phyloP scores from a whole-genome alignment of 2,888 invertebrate genomes.

The Agonum fuliginosum region DNA sequence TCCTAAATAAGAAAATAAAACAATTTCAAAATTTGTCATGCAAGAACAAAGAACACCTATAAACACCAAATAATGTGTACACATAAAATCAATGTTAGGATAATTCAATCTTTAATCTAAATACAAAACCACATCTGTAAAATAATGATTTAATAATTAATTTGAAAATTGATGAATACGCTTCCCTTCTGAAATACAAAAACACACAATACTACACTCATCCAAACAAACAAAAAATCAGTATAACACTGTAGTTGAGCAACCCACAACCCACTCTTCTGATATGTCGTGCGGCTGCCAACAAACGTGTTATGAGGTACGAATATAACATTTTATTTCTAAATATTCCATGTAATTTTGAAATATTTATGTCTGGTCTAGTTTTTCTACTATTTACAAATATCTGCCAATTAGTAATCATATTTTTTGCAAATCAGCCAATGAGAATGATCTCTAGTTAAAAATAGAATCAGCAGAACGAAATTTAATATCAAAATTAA shows the following conservation, averaged over 20 bases:
- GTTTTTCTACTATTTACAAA: conserved; percentile 10
- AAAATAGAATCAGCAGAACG: conserved; percentile 2
- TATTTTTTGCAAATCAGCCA: conserved; percentile 34
- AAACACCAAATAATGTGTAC: no score
- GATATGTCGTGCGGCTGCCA: conserved; percentile 17
- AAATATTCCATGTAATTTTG: conserved; percentile 44
- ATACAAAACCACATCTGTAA: conserved; percentile 2
- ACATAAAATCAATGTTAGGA: conserved; percentile 2
- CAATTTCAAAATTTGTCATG: conserved; percentile 9
- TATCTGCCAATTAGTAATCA: conserved; percentile 31
- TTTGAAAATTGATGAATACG: conserved; percentile 10
- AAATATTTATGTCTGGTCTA: conserved; percentile 37
- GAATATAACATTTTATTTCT: conserved; percentile 30
- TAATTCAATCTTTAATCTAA: conserved; percentile 10
- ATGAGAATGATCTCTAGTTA: conserved; percentile 15
- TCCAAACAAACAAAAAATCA: background rate
- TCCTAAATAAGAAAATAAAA: background rate
- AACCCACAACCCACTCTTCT: conserved; percentile 29
- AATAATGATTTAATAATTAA: background rate
- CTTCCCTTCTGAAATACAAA: conserved; percentile 13
- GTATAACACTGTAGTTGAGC: conserved; percentile 2
- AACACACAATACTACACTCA: conserved; percentile 26
- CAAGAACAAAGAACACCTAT: background rate
- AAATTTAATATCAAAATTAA: conserved; percentile 25
- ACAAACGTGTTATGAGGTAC: conserved; percentile 54